Percentiles rank a stretch among this genome's conserved stretches.
Conservation (phyloP, 2,113 vertebrate genomes). For the Thymallus thymallus region DNA sequence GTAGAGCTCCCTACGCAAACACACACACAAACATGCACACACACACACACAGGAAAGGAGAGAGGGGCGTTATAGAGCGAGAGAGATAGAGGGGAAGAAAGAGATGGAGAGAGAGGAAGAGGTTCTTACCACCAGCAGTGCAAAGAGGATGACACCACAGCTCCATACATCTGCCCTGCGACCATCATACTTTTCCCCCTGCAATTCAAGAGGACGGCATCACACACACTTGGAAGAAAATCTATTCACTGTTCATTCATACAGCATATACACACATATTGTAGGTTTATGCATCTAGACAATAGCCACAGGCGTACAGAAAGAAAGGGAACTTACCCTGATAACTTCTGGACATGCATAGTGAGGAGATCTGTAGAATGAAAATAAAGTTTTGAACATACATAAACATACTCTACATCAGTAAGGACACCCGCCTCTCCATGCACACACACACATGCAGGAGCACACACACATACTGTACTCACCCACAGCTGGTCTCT, state of each 20-base stretch:
- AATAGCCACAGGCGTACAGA: background rate
- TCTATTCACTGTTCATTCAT: background rate
- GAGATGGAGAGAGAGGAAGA: background rate
- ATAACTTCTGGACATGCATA: conserved; percentile 93
- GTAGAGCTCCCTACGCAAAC: conserved; percentile 81
- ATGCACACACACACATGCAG: conserved; percentile 11
- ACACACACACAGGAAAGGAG: background rate
- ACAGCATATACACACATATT: background rate
- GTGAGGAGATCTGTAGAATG: conserved; percentile 79
- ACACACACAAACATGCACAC: too few species aligned
- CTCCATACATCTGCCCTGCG: conserved; percentile 90
- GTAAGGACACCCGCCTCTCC: background rate
- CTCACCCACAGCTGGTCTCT: conserved; percentile 86
- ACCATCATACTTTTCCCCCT: conserved; percentile 90
- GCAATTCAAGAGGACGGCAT: conserved; percentile 1
- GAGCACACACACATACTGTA: background rate
- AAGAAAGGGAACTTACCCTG: conserved; percentile 73
- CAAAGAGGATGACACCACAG: conserved; percentile 90
- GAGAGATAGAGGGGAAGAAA: background rate
- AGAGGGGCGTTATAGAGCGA: background rate
- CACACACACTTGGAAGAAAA: background rate
- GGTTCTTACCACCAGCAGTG: conserved; percentile 82
- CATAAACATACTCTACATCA: background rate
- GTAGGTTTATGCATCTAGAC: background rate
- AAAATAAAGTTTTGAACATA: background rate